Evolutionary conservation across 2,888 invertebrate genomes (phyloP).

Genomic region (Mythimna albipuncta): DNA sequence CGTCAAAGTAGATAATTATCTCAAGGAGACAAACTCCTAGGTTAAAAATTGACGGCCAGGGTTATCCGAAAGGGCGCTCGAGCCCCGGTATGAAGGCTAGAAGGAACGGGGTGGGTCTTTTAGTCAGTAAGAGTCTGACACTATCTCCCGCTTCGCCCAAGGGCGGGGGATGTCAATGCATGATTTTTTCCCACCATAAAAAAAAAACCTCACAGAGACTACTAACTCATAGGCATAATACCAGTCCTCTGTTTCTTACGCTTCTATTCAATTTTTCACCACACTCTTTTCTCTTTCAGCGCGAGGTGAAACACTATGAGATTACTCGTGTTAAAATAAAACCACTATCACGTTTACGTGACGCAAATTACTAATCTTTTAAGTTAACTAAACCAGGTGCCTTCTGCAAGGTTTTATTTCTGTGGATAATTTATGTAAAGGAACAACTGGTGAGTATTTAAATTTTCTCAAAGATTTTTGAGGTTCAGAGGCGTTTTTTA

Average conservation of each 20-base stretch:
- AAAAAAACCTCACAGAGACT: constrained; percentile 5
- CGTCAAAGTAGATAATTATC: no score
- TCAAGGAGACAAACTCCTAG: no score
- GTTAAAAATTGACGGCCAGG: no score
- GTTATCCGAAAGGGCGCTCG: no score
- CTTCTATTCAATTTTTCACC: constrained; percentile 9
- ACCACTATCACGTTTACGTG: constrained; percentile 65
- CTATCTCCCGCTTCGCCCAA: no score
- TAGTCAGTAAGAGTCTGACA: no score
- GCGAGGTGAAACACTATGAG: constrained; percentile 64
- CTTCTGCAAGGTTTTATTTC: constrained; percentile 38
- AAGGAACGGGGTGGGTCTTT: no score
- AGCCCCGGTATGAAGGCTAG: no score
- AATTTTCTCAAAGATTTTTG: constrained; percentile 1
- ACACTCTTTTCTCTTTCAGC: constrained; percentile 57
- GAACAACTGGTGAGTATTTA: constrained; percentile 17
- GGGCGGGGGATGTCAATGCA: no score
- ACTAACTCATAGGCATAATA: constrained; percentile 13
- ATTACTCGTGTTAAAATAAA: constrained; percentile 69
- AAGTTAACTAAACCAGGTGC: constrained; percentile 33
- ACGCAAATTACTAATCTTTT: constrained; percentile 57
- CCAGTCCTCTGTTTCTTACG: accelerated
- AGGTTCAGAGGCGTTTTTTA: constrained; percentile 11
- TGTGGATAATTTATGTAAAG: constrained; percentile 9
- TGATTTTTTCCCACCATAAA: no score